These are phyloP conservation scores for Steinernema carpocapsae DNA, from an alignment of 2,888 invertebrate species.

Conservation along the genomic window DNA sequence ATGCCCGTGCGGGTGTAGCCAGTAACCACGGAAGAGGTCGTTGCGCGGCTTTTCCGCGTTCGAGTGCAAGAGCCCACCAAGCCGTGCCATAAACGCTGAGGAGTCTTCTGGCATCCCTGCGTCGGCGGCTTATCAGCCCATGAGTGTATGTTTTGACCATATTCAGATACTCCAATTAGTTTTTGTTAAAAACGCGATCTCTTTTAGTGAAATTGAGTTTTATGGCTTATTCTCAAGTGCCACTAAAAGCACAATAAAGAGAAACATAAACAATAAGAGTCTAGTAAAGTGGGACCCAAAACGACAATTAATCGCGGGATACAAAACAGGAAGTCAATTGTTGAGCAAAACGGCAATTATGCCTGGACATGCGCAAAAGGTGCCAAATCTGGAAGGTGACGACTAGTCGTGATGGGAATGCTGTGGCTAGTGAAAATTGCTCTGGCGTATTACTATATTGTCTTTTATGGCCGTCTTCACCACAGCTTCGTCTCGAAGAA, in stretches of 20 bases:
- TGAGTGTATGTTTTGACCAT: neutral
- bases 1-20: neutral
- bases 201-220: neutral
- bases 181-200: neutral
- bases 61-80: neutral
- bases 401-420: neutral
- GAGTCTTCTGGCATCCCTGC: neutral
- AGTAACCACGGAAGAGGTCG: neutral
- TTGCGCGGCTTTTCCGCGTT: neutral
- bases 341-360: neutral
- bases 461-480: constrained; percentile 28
- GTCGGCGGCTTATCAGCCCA: neutral
- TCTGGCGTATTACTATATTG: constrained; percentile 13
- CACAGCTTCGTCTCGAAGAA: neutral
- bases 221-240: no score
- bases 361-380: neutral
- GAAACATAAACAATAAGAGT: no score
- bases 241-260: no score
- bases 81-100: no score
- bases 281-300: neutral
- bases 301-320: neutral
- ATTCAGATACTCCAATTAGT: neutral
- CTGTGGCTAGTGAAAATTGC: neutral
- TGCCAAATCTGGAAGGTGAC: no score
- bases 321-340: constrained; percentile 20